Base-by-base conservation (phyloP, 2,113 vertebrate species). In the Formicarius rufipectus region DNA sequence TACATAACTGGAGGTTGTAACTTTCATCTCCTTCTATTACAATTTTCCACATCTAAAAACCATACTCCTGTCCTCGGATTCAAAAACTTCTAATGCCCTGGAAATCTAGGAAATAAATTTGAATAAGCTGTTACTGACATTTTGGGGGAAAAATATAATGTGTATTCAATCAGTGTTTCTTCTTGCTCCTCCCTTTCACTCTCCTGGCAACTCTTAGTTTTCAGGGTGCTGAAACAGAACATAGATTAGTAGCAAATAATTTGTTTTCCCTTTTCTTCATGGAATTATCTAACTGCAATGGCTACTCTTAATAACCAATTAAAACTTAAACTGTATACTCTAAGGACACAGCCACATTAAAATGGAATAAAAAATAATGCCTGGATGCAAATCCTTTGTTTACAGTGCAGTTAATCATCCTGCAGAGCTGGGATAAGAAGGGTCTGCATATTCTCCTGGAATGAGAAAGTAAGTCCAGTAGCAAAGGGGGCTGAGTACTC, bases 301-400 rank as follows among this genome's bases (percentile, higher is more conserved):
- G 49, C 53, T 81, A 84, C 39, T 55, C 30, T 35, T 85, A 91
- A 59, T 82, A 91, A 93, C 76, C 78, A 74, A 90, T 83, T 89
- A 94, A 90, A 92, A 90, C 52, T 66, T 74, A 56, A 81, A 80
- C n/a, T 49, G 47, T 56, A 40, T 63, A 37, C 52, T 72, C 39
- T 67, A 67, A 85, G 56, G 64, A 75, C 76, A 82, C 4, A 77
- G 45, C 14, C 68, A 67, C 18, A 77, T 67, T 63, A 84, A 87
- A 92, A 87, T 50, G 13, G 42, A 90, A 95, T 28, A 89, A 67
- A 78, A 95, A 77, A 84, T 39, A 77, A 83, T 33, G 42, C 9
- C 56, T 94, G 20, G 10, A 31, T 90, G 56, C 58, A 90, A 94
- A 92, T 83, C 45, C 49, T 63, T 86, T 93, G 80, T 90, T 74